A percentile compares a stretch with the other conserved stretches of the same genome.
phyloP scores from a whole-genome alignment of 2,113 vertebrate genomes.

The Daubentonia madagascariensis region DNA sequence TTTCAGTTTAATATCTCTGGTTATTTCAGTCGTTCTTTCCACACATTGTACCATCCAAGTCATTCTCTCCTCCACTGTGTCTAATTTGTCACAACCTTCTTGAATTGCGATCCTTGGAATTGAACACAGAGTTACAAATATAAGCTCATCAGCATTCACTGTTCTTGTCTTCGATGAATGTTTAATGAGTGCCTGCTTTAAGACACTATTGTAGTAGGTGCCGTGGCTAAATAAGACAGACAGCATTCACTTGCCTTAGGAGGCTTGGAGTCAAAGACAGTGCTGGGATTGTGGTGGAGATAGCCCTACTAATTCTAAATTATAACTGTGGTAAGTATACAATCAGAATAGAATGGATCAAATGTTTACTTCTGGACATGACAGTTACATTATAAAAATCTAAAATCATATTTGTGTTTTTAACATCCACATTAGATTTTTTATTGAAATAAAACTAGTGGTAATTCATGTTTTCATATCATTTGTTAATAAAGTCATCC shows the following conservation, averaged over 20 bases:
- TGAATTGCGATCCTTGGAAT: background rate
- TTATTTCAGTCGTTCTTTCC: background rate
- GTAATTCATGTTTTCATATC: background rate
- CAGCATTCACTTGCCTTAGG: background rate
- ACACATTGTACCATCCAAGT: background rate
- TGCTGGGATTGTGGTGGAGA: background rate
- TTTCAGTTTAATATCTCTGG: background rate
- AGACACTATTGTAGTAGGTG: background rate
- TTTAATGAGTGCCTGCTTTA: background rate
- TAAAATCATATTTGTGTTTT: background rate
- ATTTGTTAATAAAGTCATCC: background rate
- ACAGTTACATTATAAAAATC: background rate
- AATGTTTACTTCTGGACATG: background rate
- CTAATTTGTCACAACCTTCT: background rate
- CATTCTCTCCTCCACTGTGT: background rate
- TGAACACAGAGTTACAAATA: background rate
- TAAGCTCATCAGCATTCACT: background rate
- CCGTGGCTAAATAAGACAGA: background rate
- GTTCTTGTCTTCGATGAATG: slow-evolving; percentile 21
- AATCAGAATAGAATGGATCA: background rate
- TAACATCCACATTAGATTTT: background rate
- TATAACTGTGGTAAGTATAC: background rate
- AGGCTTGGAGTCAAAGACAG: background rate
- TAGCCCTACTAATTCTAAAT: background rate
- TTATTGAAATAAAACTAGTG: background rate